Base-by-base conservation (phyloP, 1,140 invertebrate genomes). In the Nymphalis io region DNA sequence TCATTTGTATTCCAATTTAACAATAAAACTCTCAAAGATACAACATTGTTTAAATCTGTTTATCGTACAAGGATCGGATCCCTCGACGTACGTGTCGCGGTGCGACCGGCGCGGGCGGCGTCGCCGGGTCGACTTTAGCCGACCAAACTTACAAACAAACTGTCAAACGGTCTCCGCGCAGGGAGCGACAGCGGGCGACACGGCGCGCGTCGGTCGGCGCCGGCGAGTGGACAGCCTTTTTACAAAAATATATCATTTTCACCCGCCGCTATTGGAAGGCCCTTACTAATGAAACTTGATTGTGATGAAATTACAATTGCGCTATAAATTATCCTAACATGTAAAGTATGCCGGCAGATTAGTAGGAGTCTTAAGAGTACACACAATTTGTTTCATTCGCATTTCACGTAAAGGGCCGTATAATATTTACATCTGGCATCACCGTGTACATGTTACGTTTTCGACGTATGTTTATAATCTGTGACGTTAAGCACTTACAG, bases 21-120 rank as follows among this genome's bases (percentile, higher is more conserved):
- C 89, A 91, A 91, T 91, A 91, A 91, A 91, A 88, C 84, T 90
- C 79, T 90, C 83, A 91, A 91, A 91, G 87, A 90, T 86, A 89
- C 87, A 90, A 91, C 88, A 89, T 91, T 69, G 79, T 90, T 88
- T 88, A 87, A 84, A 79, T 86, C 79, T 84, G 79, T 83, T 81
- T 80, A 85, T 75, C 81, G 82, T 82, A 80, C 81, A 75, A 81
- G 86, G 84, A 89, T 88, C 79, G 81, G 70, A 87, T 87, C 83
- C 88, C 60, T 3, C 16, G 15, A 20, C 18, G 46, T 51, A 51
- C 46, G 46, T 38, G 51, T n/a, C n/a, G 64, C 69, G 76, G 60
- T 71, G 68, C 66, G 63, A n/a, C 61, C 40, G 42, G n/a, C 33
- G 33, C 27, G 15, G 12, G 6, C 53, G 20, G 3, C 53, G 18